phyloP scores from a whole-genome alignment of 2,113 vertebrate genomes.

The Platanista minor region DNA sequence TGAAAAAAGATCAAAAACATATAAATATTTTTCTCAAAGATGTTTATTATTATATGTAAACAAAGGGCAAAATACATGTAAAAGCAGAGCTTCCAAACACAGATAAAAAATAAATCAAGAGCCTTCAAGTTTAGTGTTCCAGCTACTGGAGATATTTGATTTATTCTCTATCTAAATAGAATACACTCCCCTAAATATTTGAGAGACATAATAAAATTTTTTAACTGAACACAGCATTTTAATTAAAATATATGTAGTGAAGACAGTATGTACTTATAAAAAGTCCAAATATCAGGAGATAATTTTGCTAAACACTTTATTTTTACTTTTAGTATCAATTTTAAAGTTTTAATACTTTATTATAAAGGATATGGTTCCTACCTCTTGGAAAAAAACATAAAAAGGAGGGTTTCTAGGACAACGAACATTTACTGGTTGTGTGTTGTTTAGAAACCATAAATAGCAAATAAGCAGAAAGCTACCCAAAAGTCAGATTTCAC shows the following conservation, averaged over 20 bases:
- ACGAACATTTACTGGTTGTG: background rate
- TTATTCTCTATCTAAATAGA: background rate
- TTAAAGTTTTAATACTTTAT: background rate
- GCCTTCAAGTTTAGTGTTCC: background rate
- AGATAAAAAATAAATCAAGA: background rate
- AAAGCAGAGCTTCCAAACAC: background rate
- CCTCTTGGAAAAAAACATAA: background rate
- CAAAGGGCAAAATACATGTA: background rate
- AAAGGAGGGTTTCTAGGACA: background rate
- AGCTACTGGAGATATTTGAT: background rate
- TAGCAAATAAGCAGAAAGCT: background rate
- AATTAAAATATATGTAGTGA: background rate
- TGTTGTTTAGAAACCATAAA: background rate
- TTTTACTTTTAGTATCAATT: background rate
- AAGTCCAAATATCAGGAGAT: background rate
- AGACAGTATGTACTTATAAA: background rate
- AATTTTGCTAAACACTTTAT: background rate
- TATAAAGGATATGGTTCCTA: background rate
- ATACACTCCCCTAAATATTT: background rate
- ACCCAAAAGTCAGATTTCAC: background rate
- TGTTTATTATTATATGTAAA: background rate
- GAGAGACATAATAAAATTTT: background rate
- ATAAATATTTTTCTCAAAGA: background rate
- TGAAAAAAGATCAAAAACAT: background rate
- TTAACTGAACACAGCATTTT: background rate